Evolutionary conservation across 2,888 invertebrate species (phyloP).

Genomic region (Pollenia amentaria): DNA sequence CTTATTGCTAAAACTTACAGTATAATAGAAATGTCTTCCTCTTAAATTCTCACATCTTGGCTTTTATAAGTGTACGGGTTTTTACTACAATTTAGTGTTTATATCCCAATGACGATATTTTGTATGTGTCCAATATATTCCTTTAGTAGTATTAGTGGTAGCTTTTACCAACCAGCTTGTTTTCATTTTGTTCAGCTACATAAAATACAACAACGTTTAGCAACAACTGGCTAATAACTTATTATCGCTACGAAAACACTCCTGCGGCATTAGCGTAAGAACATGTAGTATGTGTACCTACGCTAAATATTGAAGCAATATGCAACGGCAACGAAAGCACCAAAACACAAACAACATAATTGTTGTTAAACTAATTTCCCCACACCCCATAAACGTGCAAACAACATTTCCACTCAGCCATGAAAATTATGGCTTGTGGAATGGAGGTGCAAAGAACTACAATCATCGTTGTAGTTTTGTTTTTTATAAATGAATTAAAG

Average conservation of each 20-base stretch:
- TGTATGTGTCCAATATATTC: not conserved
- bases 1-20: not conserved
- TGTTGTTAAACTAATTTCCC: constrained; percentile 53
- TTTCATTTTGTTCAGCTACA: constrained; percentile 25
- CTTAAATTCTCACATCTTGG: constrained; percentile 1
- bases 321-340: constrained; percentile 51
- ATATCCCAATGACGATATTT: too few relatives aligned
- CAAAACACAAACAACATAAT: constrained; percentile 34
- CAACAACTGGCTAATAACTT: constrained; percentile 68
- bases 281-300: not conserved
- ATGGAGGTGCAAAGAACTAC: constrained; percentile 1
- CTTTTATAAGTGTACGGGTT: not conserved
- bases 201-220: constrained; percentile 47
- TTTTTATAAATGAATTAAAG: constrained; percentile 11
- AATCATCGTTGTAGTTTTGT: not conserved
- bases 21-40: not conserved
- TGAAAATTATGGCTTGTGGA: constrained; percentile 8
- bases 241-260: constrained; percentile 66
- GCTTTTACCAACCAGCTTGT: constrained; percentile 19
- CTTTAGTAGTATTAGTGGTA: not conserved
- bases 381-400: not conserved
- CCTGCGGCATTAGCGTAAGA: constrained; percentile 55
- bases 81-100: too few relatives aligned
- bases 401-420: constrained; percentile 1
- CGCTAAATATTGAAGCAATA: constrained; percentile 54